These are phyloP conservation scores for Melanogrammus aeglefinus DNA, from an alignment of 2,797 vertebrate species.

Conservation along the genomic window DNA sequence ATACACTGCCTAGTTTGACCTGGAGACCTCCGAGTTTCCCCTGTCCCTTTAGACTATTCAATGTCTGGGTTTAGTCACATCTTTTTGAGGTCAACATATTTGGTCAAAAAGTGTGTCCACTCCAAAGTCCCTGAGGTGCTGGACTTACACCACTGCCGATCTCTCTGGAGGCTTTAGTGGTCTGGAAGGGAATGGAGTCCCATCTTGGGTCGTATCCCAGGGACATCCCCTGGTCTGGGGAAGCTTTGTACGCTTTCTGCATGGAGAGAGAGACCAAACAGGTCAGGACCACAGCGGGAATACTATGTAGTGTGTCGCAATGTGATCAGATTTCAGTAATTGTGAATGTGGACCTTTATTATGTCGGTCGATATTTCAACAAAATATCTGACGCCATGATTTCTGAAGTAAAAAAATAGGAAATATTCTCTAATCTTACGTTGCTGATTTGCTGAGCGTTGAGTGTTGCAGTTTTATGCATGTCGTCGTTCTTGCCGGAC, in stretches of 20 bases:
- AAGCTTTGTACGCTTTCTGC: slow-evolving; percentile 90
- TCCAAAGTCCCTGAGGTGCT: background rate
- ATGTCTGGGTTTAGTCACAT: background rate
- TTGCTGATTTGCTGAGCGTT: too few species aligned
- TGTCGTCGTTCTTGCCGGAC: too few species aligned
- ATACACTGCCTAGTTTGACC: background rate
- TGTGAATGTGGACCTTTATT: too few species aligned
- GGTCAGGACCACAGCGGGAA: slow-evolving; percentile 2
- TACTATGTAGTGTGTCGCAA: background rate
- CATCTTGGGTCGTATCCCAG: slow-evolving; percentile 88
- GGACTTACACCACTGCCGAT: slow-evolving; percentile 95
- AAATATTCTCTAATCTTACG: too few species aligned
- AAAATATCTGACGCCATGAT: too few species aligned
- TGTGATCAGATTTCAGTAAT: too few species aligned
- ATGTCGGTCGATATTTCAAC: too few species aligned
- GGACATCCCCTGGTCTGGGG: slow-evolving; percentile 87
- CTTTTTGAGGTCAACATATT: background rate
- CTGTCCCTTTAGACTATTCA: background rate
- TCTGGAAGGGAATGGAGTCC: slow-evolving; percentile 97
- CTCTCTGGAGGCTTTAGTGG: slow-evolving; percentile 91
- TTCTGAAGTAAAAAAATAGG: too few species aligned
- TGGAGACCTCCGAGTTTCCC: background rate
- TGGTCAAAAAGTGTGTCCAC: background rate
- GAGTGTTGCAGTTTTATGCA: too few species aligned
- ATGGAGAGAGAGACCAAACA: slow-evolving; percentile 21